Conservation (phyloP, 2,797 vertebrate species). For the Pipistrellus nathusii region DNA sequence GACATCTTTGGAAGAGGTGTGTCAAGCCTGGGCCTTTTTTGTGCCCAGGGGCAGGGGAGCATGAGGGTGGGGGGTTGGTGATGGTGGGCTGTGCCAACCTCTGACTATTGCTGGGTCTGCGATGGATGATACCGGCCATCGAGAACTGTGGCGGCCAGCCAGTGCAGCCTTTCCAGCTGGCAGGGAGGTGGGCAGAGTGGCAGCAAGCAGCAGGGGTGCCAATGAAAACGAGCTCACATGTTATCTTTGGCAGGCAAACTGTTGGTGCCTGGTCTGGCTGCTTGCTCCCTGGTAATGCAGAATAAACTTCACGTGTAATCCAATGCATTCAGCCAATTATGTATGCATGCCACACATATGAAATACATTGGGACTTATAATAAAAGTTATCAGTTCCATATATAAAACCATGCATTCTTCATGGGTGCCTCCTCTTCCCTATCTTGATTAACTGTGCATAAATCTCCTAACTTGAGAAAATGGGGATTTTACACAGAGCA, state of each 20-base stretch:
- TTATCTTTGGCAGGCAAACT: conserved; percentile 78
- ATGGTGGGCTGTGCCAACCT: conserved; percentile 30
- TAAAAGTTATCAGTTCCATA: conserved; percentile 50
- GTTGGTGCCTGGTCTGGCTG: conserved; percentile 59
- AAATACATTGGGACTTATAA: conserved; percentile 61
- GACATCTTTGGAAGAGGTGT: conserved; percentile 48
- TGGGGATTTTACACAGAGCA: conserved; percentile 71
- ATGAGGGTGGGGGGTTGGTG: not conserved
- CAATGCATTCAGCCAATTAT: conserved; percentile 29
- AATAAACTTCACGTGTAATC: conserved; percentile 59
- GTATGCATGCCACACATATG: conserved; percentile 6
- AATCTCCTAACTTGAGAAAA: conserved; percentile 69
- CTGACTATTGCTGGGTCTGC: conserved; percentile 65
- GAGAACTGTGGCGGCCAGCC: conserved; percentile 60
- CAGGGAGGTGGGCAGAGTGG: conserved; percentile 60
- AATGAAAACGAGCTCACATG: conserved; percentile 73
- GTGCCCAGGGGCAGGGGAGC: not conserved
- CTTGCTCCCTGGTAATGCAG: conserved; percentile 42
- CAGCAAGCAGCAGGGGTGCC: conserved; percentile 73
- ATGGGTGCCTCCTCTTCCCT: not conserved
- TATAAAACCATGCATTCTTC: conserved; percentile 65
- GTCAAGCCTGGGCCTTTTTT: conserved; percentile 5
- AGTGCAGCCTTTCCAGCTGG: conserved; percentile 71
- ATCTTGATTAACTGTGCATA: conserved; percentile 55
- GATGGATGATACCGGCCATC: conserved; percentile 53